Conservation (phyloP, 2,888 invertebrate species). For the Hyles lineata region DNA sequence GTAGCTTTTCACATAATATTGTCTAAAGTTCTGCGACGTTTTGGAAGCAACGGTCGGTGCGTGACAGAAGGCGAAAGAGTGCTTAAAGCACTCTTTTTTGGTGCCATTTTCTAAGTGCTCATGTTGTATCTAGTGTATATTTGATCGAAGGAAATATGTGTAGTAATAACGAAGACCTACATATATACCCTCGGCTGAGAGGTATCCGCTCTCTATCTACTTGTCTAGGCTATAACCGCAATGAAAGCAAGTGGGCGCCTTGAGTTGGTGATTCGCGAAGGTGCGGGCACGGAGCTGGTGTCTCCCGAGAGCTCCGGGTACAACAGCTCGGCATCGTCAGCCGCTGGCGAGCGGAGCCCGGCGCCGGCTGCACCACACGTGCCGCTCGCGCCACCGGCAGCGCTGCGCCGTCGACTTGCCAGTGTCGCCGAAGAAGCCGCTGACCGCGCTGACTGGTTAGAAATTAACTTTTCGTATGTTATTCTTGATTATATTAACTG, state of each 20-base stretch:
- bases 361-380: constrained; percentile 76
- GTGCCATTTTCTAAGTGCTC: too few relatives aligned
- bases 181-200: neutral
- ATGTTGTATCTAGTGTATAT: too few relatives aligned
- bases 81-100: too few relatives aligned
- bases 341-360: constrained; percentile 88
- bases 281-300: constrained; percentile 91
- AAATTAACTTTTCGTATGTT: neutral
- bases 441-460: constrained; percentile 84
- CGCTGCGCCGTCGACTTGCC: constrained; percentile 87
- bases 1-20: too few relatives aligned
- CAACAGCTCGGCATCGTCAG: constrained; percentile 93
- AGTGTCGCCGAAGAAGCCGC: constrained; percentile 90
- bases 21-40: too few relatives aligned
- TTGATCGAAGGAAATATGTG: too few relatives aligned
- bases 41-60: too few relatives aligned
- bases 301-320: constrained; percentile 93
- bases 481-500: neutral
- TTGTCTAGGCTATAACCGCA: constrained; percentile 89
- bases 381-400: constrained; percentile 84
- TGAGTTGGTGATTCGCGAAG: constrained; percentile 90
- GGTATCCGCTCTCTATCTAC: neutral
- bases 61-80: too few relatives aligned
- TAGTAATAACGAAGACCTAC: too few relatives aligned
- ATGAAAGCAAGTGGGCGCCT: constrained; percentile 92